Evolutionary conservation across 2,888 invertebrate genomes (phyloP).

Genomic region (Spicauda simplicius): DNA sequence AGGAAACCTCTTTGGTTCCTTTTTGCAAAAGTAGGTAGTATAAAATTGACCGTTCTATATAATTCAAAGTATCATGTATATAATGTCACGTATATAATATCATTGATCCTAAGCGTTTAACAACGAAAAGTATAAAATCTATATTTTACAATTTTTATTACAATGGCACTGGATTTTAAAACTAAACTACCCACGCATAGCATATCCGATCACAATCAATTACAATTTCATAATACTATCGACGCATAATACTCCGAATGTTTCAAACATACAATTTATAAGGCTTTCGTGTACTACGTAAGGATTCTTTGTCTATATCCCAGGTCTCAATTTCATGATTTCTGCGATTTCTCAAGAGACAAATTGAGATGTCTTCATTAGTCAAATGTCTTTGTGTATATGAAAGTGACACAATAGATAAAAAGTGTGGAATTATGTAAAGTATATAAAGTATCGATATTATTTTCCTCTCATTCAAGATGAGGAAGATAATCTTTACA

Average conservation of each 20-base stretch:
- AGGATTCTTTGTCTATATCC: neutral
- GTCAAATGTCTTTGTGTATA: too few relatives aligned
- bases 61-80: too few relatives aligned
- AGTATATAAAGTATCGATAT: too few relatives aligned
- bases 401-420: too few relatives aligned
- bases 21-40: too few relatives aligned
- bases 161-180: slow-evolving; percentile 62
- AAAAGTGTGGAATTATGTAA: too few relatives aligned
- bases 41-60: too few relatives aligned
- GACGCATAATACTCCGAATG: slow-evolving; percentile 12
- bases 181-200: slow-evolving; percentile 34
- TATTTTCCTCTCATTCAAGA: too few relatives aligned
- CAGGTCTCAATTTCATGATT: neutral
- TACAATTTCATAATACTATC: slow-evolving; percentile 19
- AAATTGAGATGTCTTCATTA: too few relatives aligned
- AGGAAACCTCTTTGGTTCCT: too few relatives aligned
- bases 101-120: neutral
- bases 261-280: neutral
- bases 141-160: slow-evolving; percentile 54
- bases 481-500: too few relatives aligned
- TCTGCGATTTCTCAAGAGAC: too few relatives aligned
- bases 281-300: neutral
- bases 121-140: slow-evolving; percentile 22
- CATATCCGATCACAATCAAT: slow-evolving; percentile 5
- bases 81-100: neutral